Base-by-base conservation (phyloP, 2,113 vertebrate species). In the Pteropus alecto region DNA sequence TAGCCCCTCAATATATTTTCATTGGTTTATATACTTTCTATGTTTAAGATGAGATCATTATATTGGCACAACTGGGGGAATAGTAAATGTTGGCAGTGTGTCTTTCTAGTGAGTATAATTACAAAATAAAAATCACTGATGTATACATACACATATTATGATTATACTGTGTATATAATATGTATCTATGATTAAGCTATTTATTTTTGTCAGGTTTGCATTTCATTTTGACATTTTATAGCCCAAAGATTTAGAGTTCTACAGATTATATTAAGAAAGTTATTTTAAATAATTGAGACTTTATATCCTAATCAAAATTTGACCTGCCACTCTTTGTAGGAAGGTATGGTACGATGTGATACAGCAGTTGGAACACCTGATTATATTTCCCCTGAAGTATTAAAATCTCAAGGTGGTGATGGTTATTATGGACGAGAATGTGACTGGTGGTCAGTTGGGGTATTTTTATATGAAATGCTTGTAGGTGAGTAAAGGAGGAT, bases 271-370 rank as follows among this genome's bases (percentile, higher is more conserved):
- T 86, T 91, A 93, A 16, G 15, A 16, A 79, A 74, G 8, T 90
- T 3, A 22, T 63, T 92, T 93, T 85, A 90, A 91, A 71, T 90
- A 68, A 38, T 76, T 95, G 61, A 91, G 22, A 73, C 9, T 94
- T 87, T 83, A 71, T 95, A 83, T 94, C 8, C 41, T 95, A 92
- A 97, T 96, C 21, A 91, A 78, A 96, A 88, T 93, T 91, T 95
- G n/a, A 73, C 51, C 79, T 96, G 43, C 26, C 19, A 33, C 26
- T 54, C 16, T 58, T 93, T 97, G 79, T 96, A 99, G 99, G 99
- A 99, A 94, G 99, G 99, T 87, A 99, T 99, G 99, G 99, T 99
- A 99, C 99, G 99, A 99, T 99, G 99, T 84, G 99, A 99, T 98
- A 99, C 99, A 0, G 99, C 99, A 90, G 99, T 99, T 97, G 99